phyloP scores from a whole-genome alignment of 2,888 invertebrate genomes.

The Xestia xanthographa region DNA sequence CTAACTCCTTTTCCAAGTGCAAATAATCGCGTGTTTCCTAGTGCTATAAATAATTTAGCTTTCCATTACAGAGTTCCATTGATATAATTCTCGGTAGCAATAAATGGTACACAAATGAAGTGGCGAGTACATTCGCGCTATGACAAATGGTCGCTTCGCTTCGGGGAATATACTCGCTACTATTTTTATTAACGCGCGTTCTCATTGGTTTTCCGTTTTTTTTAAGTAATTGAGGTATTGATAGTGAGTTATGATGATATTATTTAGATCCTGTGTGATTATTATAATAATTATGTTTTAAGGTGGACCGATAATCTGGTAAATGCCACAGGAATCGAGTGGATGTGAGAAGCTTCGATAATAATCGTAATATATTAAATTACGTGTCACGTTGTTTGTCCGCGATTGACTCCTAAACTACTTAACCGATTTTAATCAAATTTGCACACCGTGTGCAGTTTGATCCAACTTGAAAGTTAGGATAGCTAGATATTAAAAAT shows the following conservation, averaged over 20 bases:
- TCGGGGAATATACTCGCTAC: slow-evolving; percentile 21
- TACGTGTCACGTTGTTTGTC: no score
- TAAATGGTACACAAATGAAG: slow-evolving; percentile 42
- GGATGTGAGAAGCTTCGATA: background rate
- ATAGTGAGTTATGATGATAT: no score
- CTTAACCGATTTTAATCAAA: no score
- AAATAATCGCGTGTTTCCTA: slow-evolving; percentile 24
- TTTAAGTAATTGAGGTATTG: background rate
- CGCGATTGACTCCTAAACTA: no score
- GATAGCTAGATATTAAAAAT: no score
- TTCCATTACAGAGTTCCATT: slow-evolving; percentile 32
- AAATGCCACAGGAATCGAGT: background rate
- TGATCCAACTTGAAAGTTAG: no score
- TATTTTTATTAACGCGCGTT: slow-evolving; percentile 28
- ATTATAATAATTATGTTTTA: background rate
- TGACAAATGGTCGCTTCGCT: slow-evolving; percentile 49
- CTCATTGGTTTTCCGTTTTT: background rate
- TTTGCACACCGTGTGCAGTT: no score
- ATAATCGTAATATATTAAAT: no score
- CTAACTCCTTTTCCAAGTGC: slow-evolving; percentile 23
- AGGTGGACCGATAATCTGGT: background rate
- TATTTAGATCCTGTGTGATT: background rate
- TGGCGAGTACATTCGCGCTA: slow-evolving; percentile 40
- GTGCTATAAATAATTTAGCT: slow-evolving; percentile 32
- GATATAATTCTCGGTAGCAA: slow-evolving; percentile 43